Conservation (phyloP, 2,113 vertebrate genomes). For the Hassar affinis region DNA sequence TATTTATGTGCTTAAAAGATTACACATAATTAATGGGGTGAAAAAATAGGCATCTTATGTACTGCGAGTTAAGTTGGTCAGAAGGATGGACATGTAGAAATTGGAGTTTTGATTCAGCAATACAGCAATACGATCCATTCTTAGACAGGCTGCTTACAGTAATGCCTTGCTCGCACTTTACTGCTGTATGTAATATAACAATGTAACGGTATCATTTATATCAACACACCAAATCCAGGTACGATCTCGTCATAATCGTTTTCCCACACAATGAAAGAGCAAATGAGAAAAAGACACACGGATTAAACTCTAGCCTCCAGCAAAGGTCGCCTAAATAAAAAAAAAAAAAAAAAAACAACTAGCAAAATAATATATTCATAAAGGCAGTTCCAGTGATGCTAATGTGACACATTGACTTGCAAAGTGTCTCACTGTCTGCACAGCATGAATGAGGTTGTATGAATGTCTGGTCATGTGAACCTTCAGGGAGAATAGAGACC, state of each 20-base stretch:
- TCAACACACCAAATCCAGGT: neutral
- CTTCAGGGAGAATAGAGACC: neutral
- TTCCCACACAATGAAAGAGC: neutral
- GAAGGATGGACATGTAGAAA: too few relatives aligned
- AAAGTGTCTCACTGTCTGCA: conserved; percentile 1
- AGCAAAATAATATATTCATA: conserved; percentile 1
- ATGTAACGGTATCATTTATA: neutral
- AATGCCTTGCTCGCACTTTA: neutral
- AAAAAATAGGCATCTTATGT: neutral
- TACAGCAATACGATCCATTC: neutral
- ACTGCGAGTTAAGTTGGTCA: too few relatives aligned
- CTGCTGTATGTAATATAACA: neutral
- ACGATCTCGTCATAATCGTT: neutral
- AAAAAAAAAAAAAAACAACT: too few relatives aligned
- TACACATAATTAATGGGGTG: neutral
- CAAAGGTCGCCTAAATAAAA: neutral
- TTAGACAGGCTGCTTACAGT: neutral
- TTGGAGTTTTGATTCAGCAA: too few relatives aligned
- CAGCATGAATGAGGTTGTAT: neutral
- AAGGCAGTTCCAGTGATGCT: neutral
- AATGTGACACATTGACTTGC: conserved; percentile 3
- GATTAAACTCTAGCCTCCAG: neutral
- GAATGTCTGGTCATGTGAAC: neutral
- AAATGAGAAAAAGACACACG: neutral
- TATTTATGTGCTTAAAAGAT: neutral